Evolutionary conservation across 2,113 vertebrate genomes (phyloP).

Genomic region (Eolophus roseicapilla): DNA sequence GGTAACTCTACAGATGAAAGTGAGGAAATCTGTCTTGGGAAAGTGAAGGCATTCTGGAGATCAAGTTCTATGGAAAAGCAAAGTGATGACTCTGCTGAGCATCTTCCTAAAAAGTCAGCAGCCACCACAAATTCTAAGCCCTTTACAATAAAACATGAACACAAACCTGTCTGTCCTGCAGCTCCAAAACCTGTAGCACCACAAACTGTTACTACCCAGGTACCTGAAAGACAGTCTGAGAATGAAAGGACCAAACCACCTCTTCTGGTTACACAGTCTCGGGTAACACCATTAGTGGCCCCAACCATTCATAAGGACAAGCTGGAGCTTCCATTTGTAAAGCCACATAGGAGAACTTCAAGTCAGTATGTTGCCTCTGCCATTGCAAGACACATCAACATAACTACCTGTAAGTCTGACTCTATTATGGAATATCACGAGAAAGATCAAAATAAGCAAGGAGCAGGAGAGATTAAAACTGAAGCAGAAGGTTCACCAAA

Average conservation of each 20-base stretch:
- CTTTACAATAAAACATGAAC: constrained; percentile 16
- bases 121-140: not conserved
- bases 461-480: not conserved
- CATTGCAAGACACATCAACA: constrained; percentile 78
- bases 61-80: constrained; percentile 71
- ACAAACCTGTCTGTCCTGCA: not conserved
- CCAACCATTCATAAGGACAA: constrained; percentile 38
- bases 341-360: constrained; percentile 86
- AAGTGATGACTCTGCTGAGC: constrained; percentile 23
- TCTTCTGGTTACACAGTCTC: not conserved
- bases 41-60: constrained; percentile 86
- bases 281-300: constrained; percentile 1
- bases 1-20: constrained; percentile 21
- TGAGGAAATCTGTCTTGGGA: constrained; percentile 71
- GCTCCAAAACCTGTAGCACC: not conserved
- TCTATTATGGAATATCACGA: not conserved
- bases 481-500: not conserved
- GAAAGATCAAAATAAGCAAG: not conserved
- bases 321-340: constrained; percentile 79
- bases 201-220: not conserved
- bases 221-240: not conserved
- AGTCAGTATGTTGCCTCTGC: constrained; percentile 93
- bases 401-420: not conserved
- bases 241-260: not conserved
- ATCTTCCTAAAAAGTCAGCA: constrained; percentile 11